phyloP scores from a whole-genome alignment of 2,113 vertebrate species.

The Lampris incognitus region DNA sequence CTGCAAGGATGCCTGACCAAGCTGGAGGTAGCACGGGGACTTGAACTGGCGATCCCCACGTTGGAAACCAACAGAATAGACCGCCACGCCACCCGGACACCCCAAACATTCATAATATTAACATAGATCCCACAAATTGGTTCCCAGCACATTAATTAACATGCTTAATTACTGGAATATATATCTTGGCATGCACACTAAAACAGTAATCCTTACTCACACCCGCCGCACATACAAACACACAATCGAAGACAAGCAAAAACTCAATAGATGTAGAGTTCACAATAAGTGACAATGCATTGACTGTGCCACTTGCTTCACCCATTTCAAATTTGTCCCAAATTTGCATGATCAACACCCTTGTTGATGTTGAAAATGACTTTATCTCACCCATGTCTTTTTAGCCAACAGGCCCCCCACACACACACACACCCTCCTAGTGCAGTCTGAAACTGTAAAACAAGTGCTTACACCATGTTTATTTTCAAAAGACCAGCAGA shows the following conservation, averaged over 20 bases:
- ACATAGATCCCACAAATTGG: background rate
- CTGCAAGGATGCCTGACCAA: too few relatives aligned
- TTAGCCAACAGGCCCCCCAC: background rate
- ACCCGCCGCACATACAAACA: background rate
- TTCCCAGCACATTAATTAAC: too few relatives aligned
- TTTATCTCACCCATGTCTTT: constrained; percentile 5
- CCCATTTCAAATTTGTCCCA: background rate
- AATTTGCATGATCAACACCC: background rate
- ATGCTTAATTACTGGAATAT: too few relatives aligned
- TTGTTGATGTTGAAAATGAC: background rate
- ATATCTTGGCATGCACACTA: background rate
- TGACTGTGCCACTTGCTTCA: background rate
- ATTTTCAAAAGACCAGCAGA: background rate
- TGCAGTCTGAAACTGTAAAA: background rate
- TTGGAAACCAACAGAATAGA: too few relatives aligned
- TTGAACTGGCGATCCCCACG: too few relatives aligned
- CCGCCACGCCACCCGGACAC: too few relatives aligned
- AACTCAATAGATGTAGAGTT: background rate
- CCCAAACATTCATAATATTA: background rate
- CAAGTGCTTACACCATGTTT: background rate
- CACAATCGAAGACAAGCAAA: background rate
- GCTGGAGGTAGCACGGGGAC: too few relatives aligned
- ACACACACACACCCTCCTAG: too few relatives aligned
- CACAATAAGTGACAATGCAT: background rate
- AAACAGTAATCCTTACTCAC: too few relatives aligned